Evolutionary conservation across 2,797 vertebrate species (phyloP).

Genomic region (Enteromius radiatus): DNA sequence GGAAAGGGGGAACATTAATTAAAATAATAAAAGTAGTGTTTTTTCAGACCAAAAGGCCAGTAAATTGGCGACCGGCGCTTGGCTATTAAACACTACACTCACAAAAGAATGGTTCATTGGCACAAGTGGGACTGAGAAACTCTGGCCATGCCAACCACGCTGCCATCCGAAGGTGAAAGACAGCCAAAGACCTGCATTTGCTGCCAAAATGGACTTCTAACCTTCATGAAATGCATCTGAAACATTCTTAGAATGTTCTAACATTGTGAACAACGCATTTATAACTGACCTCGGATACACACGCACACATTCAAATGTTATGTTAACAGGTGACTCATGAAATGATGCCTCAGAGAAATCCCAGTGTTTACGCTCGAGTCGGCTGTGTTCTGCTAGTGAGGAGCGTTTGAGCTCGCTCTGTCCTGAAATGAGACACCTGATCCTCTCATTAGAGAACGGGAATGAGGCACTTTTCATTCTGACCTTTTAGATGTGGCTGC

Average conservation of each 20-base stretch:
- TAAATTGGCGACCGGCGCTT: constrained; percentile 43
- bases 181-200: constrained; percentile 37
- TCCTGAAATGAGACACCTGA: constrained; percentile 9
- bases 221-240: not conserved
- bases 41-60: constrained; percentile 36
- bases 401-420: not conserved
- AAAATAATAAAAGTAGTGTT: constrained; percentile 11
- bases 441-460: constrained; percentile 20
- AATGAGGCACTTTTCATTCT: constrained; percentile 23
- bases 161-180: constrained; percentile 23
- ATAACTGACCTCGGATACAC: constrained; percentile 23
- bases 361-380: constrained; percentile 9
- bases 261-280: constrained; percentile 16
- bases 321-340: constrained; percentile 10
- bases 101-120: constrained; percentile 53
- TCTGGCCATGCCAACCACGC: constrained; percentile 49
- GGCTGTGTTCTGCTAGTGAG: not conserved
- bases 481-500: not conserved
- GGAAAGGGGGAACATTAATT: not conserved
- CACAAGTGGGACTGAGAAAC: constrained; percentile 43
- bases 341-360: constrained; percentile 10
- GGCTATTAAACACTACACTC: constrained; percentile 29
- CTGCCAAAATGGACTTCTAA: constrained; percentile 22
- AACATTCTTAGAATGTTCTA: constrained; percentile 44
- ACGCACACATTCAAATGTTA: constrained; percentile 2